phyloP scores from a whole-genome alignment of 2,797 vertebrate genomes.

The Ceryle rudis region DNA sequence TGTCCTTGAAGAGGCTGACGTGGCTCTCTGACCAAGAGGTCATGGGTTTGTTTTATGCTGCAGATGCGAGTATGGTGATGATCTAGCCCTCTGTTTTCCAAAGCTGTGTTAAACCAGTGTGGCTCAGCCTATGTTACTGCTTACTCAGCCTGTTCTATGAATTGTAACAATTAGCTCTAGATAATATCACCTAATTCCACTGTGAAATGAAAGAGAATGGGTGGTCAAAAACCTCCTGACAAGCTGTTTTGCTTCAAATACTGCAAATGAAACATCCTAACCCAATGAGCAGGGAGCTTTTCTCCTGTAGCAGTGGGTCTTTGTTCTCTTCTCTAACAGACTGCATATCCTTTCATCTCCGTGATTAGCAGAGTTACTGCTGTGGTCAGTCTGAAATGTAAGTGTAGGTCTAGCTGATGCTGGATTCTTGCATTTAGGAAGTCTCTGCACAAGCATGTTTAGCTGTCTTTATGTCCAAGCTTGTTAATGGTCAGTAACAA shows the following conservation, averaged over 20 bases:
- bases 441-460: background rate
- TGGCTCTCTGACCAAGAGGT: background rate
- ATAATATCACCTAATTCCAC: conserved; percentile 41
- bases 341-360: conserved; percentile 30
- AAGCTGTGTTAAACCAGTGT: conserved; percentile 21
- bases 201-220: conserved; percentile 43
- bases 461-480: background rate
- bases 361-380: conserved; percentile 8
- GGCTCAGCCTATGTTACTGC: background rate
- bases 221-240: conserved; percentile 45
- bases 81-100: conserved; percentile 29
- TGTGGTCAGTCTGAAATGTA: conserved; percentile 21
- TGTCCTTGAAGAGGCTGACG: conserved; percentile 1
- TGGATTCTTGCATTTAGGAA: conserved; percentile 8
- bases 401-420: background rate
- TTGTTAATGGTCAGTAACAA: background rate
- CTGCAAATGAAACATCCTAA: conserved; percentile 38
- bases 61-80: background rate
- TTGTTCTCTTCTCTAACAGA: conserved; percentile 53
- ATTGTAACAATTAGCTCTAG: conserved; percentile 7
- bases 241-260: background rate
- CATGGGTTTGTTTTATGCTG: background rate
- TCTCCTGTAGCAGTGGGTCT: conserved; percentile 11
- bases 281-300: background rate
- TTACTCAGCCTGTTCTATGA: conserved; percentile 41